A percentile compares a stretch with the other conserved stretches of the same genome.
Evolutionary conservation across 1,140 invertebrate species (phyloP).

Genomic region (Zaprionus ghesquierei): DNA sequence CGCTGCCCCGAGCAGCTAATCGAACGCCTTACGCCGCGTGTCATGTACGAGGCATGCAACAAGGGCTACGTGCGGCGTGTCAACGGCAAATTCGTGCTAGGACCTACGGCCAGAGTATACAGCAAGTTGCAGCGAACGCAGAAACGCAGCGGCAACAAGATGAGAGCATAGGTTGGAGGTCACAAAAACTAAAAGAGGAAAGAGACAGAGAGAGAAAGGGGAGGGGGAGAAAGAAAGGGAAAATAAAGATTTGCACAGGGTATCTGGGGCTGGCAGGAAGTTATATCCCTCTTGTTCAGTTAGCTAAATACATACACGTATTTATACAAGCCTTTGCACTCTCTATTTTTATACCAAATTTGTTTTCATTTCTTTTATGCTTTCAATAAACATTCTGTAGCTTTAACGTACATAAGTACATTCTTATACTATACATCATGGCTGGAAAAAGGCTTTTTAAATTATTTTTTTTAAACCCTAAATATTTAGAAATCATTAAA

Average conservation of each 20-base stretch:
- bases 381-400: not conserved
- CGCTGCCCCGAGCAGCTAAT: constrained; percentile 10
- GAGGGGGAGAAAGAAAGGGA: not conserved
- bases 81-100: not conserved
- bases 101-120: not conserved
- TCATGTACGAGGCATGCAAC: constrained; percentile 22
- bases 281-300: no score
- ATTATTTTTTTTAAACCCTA: no score
- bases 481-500: no score
- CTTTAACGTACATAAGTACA: no score
- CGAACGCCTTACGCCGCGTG: constrained; percentile 12
- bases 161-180: not conserved
- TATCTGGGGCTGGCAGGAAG: no score
- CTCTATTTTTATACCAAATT: not conserved
- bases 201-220: not conserved
- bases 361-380: not conserved
- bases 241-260: no score
- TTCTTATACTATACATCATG: no score
- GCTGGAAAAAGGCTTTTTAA: no score
- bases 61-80: constrained; percentile 16
- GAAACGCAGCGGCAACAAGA: not conserved
- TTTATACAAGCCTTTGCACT: no score
- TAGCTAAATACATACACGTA: no score
- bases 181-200: not conserved
- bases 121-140: not conserved